Conservation (phyloP, 2,888 invertebrate species). For the Teinopalpus imperialis region DNA sequence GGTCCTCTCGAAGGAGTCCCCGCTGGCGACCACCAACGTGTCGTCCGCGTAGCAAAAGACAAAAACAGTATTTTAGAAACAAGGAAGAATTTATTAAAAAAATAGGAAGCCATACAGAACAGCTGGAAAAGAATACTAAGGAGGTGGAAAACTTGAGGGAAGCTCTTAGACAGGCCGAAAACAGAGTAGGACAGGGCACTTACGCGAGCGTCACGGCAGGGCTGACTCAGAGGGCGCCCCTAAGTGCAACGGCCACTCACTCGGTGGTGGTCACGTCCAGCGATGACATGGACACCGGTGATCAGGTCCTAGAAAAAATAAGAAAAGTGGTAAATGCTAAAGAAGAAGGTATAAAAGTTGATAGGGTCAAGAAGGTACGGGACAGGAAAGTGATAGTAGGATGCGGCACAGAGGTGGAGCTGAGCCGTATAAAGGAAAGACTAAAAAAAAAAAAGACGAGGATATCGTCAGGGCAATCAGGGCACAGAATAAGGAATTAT, state of each 20-base stretch:
- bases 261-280: background rate
- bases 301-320: background rate
- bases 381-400: background rate
- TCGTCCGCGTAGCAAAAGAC: too few relatives aligned
- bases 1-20: too few relatives aligned
- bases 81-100: too few relatives aligned
- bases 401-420: background rate
- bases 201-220: background rate
- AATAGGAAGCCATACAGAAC: too few relatives aligned
- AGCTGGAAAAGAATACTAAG: background rate
- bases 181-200: too few relatives aligned
- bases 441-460: background rate
- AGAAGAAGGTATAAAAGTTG: constrained; percentile 1
- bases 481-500: background rate
- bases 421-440: background rate
- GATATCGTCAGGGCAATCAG: background rate
- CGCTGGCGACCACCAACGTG: too few relatives aligned
- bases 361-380: background rate
- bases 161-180: too few relatives aligned
- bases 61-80: too few relatives aligned
- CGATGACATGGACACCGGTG: background rate
- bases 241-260: background rate
- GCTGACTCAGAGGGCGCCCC: background rate
- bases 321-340: constrained; percentile 1
- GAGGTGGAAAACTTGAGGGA: background rate